Conservation (phyloP, 2,797 vertebrate species). For the Alfaro cultratus region DNA sequence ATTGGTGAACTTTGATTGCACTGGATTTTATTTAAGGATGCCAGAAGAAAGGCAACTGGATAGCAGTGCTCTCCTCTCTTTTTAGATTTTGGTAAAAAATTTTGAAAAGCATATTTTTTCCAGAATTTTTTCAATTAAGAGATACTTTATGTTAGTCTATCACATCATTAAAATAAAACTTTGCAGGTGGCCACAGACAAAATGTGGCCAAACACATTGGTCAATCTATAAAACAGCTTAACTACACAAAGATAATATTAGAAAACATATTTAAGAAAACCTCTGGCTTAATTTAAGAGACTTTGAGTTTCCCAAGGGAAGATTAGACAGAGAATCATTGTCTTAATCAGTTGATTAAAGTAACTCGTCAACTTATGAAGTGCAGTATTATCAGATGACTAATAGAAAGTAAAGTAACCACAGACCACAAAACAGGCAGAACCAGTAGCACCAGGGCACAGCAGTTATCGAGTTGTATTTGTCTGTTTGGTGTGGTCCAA, state of each 20-base stretch:
- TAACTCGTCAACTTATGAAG: neutral
- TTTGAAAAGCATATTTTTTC: neutral
- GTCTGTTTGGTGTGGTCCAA: neutral
- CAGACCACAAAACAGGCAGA: neutral
- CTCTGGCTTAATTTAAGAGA: neutral
- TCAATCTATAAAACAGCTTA: neutral
- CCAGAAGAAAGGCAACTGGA: neutral
- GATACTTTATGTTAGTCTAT: neutral
- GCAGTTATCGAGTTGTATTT: neutral
- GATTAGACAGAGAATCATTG: neutral
- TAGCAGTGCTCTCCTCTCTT: neutral
- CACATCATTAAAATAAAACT: neutral
- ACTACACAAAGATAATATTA: neutral
- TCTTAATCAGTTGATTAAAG: neutral
- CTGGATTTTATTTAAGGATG: neutral
- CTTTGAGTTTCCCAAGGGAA: neutral
- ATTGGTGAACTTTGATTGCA: neutral
- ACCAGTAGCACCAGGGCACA: neutral
- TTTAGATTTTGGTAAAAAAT: neutral
- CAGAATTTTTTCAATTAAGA: neutral
- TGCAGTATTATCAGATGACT: neutral
- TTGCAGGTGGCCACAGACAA: neutral
- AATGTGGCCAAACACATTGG: neutral
- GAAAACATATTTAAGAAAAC: neutral
- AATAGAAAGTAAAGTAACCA: neutral